phyloP scores from a whole-genome alignment of 2,888 invertebrate species.

The Plebejus anna region DNA sequence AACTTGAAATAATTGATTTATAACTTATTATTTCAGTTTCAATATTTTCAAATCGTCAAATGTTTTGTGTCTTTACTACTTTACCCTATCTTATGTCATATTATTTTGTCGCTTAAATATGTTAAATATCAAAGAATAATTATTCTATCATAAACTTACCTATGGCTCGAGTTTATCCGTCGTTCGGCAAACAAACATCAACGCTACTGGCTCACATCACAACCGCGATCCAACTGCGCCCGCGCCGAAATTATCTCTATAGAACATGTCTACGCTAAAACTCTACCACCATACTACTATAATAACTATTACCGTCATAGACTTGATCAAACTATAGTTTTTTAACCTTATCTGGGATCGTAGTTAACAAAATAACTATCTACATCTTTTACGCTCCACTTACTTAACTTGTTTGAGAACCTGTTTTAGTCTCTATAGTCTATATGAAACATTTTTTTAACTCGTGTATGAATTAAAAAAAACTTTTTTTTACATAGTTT shows the following conservation, averaged over 20 bases:
- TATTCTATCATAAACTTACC: background rate
- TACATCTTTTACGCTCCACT: background rate
- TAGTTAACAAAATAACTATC: background rate
- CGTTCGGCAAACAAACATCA: background rate
- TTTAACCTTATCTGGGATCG: background rate
- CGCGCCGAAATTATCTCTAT: slow-evolving; percentile 23
- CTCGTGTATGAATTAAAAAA: background rate
- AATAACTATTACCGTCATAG: background rate
- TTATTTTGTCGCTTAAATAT: no score
- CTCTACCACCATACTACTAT: background rate
- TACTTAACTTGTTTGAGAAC: background rate
- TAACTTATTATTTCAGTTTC: no score
- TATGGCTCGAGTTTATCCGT: background rate
- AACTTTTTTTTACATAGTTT: no score
- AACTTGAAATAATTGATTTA: no score
- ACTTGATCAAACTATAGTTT: background rate
- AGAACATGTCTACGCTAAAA: background rate
- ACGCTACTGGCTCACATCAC: slow-evolving; percentile 16
- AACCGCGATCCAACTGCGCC: background rate
- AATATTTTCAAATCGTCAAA: no score
- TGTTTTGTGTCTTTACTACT: no score
- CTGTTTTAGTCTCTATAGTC: background rate
- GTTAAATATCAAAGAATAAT: background rate
- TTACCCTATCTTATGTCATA: no score
- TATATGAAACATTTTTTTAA: background rate